Base-by-base conservation (phyloP, 2,797 vertebrate genomes). In the Gallinago nigripennis region DNA sequence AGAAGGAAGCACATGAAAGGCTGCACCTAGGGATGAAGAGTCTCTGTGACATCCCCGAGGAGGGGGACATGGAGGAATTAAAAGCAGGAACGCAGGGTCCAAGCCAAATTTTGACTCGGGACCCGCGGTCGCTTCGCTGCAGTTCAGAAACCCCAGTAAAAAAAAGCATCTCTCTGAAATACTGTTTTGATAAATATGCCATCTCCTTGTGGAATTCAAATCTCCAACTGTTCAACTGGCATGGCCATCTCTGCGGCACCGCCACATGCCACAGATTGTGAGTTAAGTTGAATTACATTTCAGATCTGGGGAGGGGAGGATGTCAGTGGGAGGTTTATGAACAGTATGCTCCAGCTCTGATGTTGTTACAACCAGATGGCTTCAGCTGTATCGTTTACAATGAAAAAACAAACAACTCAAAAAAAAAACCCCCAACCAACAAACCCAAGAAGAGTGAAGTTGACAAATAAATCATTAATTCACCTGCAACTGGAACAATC, bases 151-250 rank as follows among this genome's bases (percentile, higher is more conserved):
- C 69, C 53, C 91, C 9, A 19, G 88, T 84, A 57, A 82, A 92
- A 58, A 80, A 92, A 90, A 83, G 2, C 9, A 21, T 73, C 80
- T 87, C 94, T 92, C 92, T 87, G 87, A 92, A 96, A 96, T 61
- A 83, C 3, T 96, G 96, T 94, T 95, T 95, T 95, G 97, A 97
- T 96, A 97, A 97, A 97, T 91, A 95, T 90, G 88, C 96, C 90
- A 64, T 88, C 91, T 95, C 97, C 97, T 94, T 30, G 93, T 87
- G 96, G 97, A 97, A 97, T 97, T 96, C 91, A 77, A 81, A 89
- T 81, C 96, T 97, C 97, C 97, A 98, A 96, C 96, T 98, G 98
- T 96, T 97, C 92, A 39, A 58, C 96, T 97, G 97, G 96, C 97
- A 97, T 39, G 78, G 96, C 50, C 96, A 84, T 85, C 97, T 82